These are phyloP conservation scores for Gracilinanus agilis DNA, from an alignment of 2,113 vertebrate genomes.

Conservation along the genomic window DNA sequence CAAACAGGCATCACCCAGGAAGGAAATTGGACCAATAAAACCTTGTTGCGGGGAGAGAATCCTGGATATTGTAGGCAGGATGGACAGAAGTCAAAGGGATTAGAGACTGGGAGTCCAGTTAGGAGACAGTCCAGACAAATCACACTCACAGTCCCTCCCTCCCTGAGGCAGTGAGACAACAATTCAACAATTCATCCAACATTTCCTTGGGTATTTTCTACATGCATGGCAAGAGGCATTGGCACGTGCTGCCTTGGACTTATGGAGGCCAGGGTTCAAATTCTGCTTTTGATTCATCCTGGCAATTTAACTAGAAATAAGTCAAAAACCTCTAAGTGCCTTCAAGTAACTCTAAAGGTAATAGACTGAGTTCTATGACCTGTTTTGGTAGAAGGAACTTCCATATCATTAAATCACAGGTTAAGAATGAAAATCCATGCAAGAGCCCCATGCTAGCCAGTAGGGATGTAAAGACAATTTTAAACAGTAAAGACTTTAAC, in stretches of 20 bases:
- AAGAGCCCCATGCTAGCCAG: neutral
- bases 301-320: neutral
- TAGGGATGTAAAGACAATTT: neutral
- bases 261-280: neutral
- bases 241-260: neutral
- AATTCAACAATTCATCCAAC: neutral
- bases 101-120: neutral
- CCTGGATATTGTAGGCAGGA: neutral
- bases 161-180: neutral
- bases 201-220: neutral
- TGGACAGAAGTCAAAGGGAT: neutral
- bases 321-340: neutral
- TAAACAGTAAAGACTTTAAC: no score
- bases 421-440: neutral
- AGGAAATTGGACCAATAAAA: neutral
- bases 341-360: neutral
- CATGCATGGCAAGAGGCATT: neutral
- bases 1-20: neutral
- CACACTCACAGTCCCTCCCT: neutral
- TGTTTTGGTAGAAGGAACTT: neutral
- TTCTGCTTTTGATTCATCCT: neutral
- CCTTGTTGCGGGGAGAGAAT: neutral
- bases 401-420: neutral
- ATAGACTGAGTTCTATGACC: neutral
- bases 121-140: neutral